Conservation (phyloP, 2,888 invertebrate species). For the Mythimna loreyi region DNA sequence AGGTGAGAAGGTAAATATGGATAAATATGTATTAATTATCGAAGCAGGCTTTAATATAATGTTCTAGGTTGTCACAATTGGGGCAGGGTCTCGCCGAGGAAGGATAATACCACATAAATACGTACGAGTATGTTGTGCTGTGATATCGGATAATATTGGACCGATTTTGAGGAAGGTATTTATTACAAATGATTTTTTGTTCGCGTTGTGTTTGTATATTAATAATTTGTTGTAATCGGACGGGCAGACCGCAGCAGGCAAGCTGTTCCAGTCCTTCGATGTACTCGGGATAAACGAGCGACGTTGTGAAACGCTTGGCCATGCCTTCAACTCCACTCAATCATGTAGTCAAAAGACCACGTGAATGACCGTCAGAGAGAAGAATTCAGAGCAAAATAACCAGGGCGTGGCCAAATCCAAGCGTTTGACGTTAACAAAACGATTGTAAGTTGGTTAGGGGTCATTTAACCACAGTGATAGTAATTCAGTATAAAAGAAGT, state of each 20-base stretch:
- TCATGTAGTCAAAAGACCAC: too few species aligned
- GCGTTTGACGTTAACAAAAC: too few species aligned
- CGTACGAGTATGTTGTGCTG: background rate
- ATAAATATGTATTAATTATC: conserved; percentile 67
- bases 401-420: too few species aligned
- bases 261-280: too few species aligned
- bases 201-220: background rate
- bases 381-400: too few species aligned
- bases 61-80: conserved; percentile 62
- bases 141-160: conserved; percentile 32
- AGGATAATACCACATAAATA: conserved; percentile 53
- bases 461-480: background rate
- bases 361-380: too few species aligned
- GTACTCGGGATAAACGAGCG: too few species aligned
- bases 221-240: too few species aligned
- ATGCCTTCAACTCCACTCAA: too few species aligned
- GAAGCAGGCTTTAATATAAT: conserved; percentile 49
- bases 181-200: background rate
- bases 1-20: conserved; percentile 52
- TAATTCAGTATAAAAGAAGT: background rate
- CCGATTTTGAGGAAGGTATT: conserved; percentile 5
- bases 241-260: too few species aligned
- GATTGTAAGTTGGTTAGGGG: background rate
- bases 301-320: too few species aligned
- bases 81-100: conserved; percentile 56